These are phyloP conservation scores for Spisula solida DNA, from an alignment of 2,888 invertebrate genomes.

Conservation along the genomic window DNA sequence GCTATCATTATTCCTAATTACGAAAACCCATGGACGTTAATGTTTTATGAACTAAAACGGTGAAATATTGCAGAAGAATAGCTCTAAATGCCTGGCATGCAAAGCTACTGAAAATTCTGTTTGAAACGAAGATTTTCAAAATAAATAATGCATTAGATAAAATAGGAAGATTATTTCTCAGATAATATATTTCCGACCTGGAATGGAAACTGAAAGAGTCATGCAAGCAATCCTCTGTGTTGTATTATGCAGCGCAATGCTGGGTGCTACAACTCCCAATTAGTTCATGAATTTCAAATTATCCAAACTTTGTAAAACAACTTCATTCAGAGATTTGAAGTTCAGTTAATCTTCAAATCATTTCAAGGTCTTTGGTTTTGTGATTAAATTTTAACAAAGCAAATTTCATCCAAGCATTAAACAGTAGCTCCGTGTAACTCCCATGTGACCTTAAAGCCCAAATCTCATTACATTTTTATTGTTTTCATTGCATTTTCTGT, in stretches of 20 bases:
- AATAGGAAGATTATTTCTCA: background rate
- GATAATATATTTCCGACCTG: background rate
- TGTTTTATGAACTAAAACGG: slow-evolving; percentile 20
- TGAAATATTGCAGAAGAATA: slow-evolving; percentile 6
- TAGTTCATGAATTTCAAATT: background rate
- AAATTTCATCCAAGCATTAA: background rate
- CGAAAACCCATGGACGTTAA: background rate
- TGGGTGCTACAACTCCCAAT: background rate
- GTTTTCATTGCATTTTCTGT: too few relatives aligned
- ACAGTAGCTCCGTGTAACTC: too few relatives aligned
- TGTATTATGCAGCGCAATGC: background rate
- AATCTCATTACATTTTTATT: too few relatives aligned
- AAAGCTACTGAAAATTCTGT: slow-evolving; percentile 21
- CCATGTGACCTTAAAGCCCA: too few relatives aligned
- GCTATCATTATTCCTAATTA: background rate
- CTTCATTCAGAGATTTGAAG: background rate
- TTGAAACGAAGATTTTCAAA: slow-evolving; percentile 6
- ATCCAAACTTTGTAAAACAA: background rate
- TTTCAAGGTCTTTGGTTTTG: background rate
- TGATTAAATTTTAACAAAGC: background rate
- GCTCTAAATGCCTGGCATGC: slow-evolving; percentile 20
- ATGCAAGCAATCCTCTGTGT: background rate
- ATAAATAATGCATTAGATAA: slow-evolving; percentile 19
- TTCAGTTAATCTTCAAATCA: background rate
- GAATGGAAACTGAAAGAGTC: background rate